Evolutionary conservation across 2,113 vertebrate species (phyloP).

Genomic region (Siniperca chuatsi): DNA sequence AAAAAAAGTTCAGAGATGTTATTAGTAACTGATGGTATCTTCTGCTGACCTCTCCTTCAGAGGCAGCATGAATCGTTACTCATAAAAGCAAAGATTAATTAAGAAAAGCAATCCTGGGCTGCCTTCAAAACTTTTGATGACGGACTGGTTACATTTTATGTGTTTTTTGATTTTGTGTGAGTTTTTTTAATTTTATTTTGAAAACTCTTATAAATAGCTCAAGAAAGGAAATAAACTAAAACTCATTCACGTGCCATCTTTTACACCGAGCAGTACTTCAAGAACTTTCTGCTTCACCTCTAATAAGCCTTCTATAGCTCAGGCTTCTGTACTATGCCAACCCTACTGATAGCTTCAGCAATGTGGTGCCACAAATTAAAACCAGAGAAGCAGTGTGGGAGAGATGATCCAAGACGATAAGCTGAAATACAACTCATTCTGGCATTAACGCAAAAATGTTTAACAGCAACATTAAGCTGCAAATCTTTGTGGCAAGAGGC

Average conservation of each 20-base stretch:
- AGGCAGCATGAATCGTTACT: not conserved
- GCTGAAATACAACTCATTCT: slow-evolving; percentile 49
- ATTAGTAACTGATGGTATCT: not conserved
- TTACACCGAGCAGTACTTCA: not conserved
- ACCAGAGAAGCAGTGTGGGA: slow-evolving; percentile 42
- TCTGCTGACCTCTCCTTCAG: not conserved
- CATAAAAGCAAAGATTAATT: slow-evolving; percentile 12
- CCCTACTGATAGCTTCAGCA: slow-evolving; percentile 22
- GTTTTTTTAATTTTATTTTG: not conserved
- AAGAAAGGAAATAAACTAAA: slow-evolving; percentile 2
- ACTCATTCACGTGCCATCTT: slow-evolving; percentile 18
- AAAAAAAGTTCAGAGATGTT: slow-evolving; percentile 4
- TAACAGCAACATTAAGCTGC: slow-evolving; percentile 54
- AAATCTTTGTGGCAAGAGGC: slow-evolving; percentile 45
- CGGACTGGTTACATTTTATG: not conserved
- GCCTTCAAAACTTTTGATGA: not conserved
- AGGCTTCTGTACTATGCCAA: slow-evolving; percentile 38
- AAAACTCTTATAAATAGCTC: not conserved
- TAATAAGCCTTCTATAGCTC: slow-evolving; percentile 47
- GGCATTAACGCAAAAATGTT: slow-evolving; percentile 39
- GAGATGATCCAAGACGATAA: slow-evolving; percentile 38
- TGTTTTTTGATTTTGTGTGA: too few relatives aligned
- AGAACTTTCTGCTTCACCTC: slow-evolving; percentile 45
- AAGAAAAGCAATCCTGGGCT: not conserved
- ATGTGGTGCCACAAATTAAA: slow-evolving; percentile 58